Conservation (phyloP, 2,797 vertebrate species). For the Apogon hyalosoma region DNA sequence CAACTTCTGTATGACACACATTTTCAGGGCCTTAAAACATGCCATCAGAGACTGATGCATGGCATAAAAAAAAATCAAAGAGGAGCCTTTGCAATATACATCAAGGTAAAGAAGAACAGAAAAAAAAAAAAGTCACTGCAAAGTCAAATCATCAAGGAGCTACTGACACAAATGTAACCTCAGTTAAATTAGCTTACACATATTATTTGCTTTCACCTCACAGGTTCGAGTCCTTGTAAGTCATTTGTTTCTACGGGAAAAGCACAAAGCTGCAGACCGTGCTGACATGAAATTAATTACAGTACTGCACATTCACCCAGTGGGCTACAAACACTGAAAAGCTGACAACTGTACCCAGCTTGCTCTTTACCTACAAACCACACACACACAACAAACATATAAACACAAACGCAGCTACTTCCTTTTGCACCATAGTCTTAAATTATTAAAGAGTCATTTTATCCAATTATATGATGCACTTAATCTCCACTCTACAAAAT, state of each 20-base stretch:
- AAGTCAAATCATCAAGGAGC: slow-evolving; percentile 51
- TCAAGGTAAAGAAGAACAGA: slow-evolving; percentile 2
- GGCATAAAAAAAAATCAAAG: slow-evolving; percentile 14
- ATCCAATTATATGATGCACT: background rate
- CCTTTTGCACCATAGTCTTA: background rate
- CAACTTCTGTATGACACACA: background rate
- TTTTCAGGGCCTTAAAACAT: slow-evolving; percentile 2
- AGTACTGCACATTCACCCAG: slow-evolving; percentile 69
- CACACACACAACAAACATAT: slow-evolving; percentile 21
- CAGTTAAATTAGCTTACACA: slow-evolving; percentile 45
- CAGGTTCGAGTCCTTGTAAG: slow-evolving; percentile 58
- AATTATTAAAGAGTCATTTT: background rate
- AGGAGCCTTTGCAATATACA: slow-evolving; percentile 4
- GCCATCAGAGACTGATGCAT: slow-evolving; percentile 24
- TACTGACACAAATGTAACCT: slow-evolving; percentile 31
- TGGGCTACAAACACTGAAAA: slow-evolving; percentile 65
- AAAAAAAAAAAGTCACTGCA: slow-evolving; percentile 32
- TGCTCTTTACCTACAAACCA: slow-evolving; percentile 15
- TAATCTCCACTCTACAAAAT: slow-evolving; percentile 5
- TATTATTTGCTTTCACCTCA: slow-evolving; percentile 45
- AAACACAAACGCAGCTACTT: background rate
- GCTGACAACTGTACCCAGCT: slow-evolving; percentile 45
- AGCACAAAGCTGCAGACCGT: slow-evolving; percentile 58
- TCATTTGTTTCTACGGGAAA: slow-evolving; percentile 68
- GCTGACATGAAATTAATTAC: slow-evolving; percentile 77